Conservation (phyloP, 2,797 vertebrate genomes). For the Xiphophorus birchmanni region DNA sequence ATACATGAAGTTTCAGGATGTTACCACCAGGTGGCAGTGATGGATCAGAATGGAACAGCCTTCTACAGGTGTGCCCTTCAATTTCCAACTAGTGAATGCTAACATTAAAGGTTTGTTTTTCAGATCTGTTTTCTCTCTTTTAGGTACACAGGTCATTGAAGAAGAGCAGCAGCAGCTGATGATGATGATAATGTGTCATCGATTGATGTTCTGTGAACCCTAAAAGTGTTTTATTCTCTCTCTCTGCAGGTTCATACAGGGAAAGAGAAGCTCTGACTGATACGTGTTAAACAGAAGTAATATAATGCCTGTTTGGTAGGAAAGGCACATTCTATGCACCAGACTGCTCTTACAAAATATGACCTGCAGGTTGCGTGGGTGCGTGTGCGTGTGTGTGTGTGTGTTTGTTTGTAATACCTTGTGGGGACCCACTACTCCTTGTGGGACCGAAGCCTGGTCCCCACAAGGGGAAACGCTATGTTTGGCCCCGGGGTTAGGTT, state of each 20-base stretch:
- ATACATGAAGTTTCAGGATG: fast-evolving
- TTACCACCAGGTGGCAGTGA: constrained; percentile 34
- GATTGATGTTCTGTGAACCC: neutral
- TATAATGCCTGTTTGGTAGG: neutral
- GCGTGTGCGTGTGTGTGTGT: neutral
- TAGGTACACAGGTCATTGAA: neutral
- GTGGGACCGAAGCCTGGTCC: no score
- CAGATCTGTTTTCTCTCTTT: neutral
- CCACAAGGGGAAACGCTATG: no score
- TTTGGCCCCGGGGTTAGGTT: no score
- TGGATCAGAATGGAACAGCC: constrained; percentile 12
- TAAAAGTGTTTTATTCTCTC: neutral
- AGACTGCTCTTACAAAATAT: neutral
- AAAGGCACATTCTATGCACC: constrained; percentile 7
- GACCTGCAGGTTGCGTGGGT: neutral
- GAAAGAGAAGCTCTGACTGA: constrained; percentile 15
- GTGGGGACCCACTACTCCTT: no score
- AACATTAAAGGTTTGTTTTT: neutral
- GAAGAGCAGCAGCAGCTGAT: neutral
- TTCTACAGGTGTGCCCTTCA: neutral
- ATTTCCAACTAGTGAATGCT: neutral
- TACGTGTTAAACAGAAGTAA: constrained; percentile 17
- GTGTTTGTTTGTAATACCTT: no score
- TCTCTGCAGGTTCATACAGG: neutral
- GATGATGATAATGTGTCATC: neutral